Evolutionary conservation across 2,888 invertebrate species (phyloP), one percentile per base, ranked within the genome.

Genomic region (Spilosoma lubricipeda): DNA sequence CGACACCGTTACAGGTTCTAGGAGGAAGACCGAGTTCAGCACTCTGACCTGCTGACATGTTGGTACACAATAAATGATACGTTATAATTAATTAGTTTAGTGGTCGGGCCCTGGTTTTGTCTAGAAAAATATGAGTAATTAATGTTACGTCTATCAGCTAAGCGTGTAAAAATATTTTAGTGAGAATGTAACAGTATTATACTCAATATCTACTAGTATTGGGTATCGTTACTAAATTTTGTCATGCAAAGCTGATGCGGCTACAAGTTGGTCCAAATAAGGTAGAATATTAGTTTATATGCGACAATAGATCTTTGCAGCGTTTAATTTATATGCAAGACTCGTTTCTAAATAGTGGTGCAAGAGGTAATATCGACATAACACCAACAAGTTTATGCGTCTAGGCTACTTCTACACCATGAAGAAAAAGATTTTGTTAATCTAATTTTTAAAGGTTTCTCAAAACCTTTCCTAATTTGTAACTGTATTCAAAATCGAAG

Each of bases 401-500:
- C 90, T 89, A 91, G 89, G 91, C 94, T 95, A 94, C 89, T 88
- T 92, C 93, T 94, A 94, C 91, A 92, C 90, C 93, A 94, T 90
- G 90, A 93, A 92, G 93, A 91, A 92, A 48, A 93, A 93, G 86
- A 90, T 91, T 92, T 90, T 88, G 90, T 93, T 92, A 94, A 85
- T 91, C 92, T 93, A 94, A 90, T 89, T 89, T 92, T 91, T 90
- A 88, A 91, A 90, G 89, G 90, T 89, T 87, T 68, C 89, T 52
- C 30, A 87, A 89, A 90, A 90, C 91, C 90, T 90, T 85, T 87
- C 89, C 92, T 95, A 94, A 93, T 93, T 93, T 93, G 92, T 92
- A 93, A 92, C 91, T 91, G 93, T 92, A 94, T 92, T 92, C 93
- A 92, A 91, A 93, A 92, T 91, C 87, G 90, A 92, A 93, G 95